Conservation (phyloP, 2,797 vertebrate genomes). For the Pseudopleuronectes americanus region DNA sequence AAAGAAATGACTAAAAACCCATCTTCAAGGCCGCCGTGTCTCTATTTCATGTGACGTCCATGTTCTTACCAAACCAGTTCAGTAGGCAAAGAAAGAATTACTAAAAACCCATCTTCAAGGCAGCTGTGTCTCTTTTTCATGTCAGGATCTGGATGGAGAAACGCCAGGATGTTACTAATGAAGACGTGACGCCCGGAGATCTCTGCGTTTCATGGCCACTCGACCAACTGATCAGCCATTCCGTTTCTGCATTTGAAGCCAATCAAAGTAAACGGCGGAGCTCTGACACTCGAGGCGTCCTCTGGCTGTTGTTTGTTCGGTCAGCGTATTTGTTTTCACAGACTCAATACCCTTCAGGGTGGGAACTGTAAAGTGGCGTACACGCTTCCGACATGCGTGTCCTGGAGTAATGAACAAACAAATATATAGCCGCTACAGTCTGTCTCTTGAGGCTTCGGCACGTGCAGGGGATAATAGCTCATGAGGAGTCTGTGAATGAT, state of each 20-base stretch:
- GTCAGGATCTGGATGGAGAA: conserved; percentile 49
- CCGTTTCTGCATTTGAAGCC: conserved; percentile 69
- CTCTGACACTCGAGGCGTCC: conserved; percentile 38
- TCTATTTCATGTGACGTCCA: conserved; percentile 49
- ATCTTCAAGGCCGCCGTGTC: conserved; percentile 55
- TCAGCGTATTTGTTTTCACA: conserved; percentile 47
- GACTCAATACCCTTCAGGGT: neutral
- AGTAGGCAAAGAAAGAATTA: neutral
- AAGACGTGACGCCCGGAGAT: conserved; percentile 60
- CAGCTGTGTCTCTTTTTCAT: conserved; percentile 53
- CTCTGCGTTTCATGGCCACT: conserved; percentile 48
- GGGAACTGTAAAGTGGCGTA: conserved; percentile 3
- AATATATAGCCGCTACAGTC: conserved; percentile 17
- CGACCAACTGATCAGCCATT: conserved; percentile 68
- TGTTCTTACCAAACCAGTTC: conserved; percentile 17
- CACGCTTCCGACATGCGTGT: neutral
- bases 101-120: conserved; percentile 58
- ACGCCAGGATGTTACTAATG: conserved; percentile 73
- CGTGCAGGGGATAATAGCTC: conserved; percentile 63
- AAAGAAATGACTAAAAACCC: conserved; percentile 24
- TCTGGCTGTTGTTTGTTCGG: conserved; percentile 13
- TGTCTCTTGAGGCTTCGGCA: conserved; percentile 44
- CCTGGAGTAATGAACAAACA: conserved; percentile 39
- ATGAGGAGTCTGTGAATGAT: conserved; percentile 60
- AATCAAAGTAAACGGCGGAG: conserved; percentile 52